Evolutionary conservation across 2,888 invertebrate species (phyloP).

Genomic region (Teleogryllus oceanicus): DNA sequence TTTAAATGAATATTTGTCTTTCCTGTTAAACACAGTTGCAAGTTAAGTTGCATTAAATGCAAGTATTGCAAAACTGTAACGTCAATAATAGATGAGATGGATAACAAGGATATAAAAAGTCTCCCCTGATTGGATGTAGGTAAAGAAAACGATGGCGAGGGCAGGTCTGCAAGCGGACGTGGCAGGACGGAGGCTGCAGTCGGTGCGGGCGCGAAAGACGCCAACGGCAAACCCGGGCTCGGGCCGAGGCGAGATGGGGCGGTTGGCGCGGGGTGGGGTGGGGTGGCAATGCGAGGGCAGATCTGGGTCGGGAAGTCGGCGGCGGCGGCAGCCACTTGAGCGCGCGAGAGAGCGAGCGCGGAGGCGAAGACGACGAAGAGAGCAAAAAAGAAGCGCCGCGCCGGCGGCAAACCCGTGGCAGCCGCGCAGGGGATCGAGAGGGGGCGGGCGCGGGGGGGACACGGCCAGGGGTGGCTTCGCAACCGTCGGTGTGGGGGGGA

Average conservation of each 20-base stretch:
- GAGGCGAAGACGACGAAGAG: not conserved
- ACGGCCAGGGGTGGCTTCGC: not conserved
- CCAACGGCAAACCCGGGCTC: too few species aligned
- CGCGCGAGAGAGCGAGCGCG: not conserved
- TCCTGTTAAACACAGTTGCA: too few species aligned
- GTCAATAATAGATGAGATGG: too few species aligned
- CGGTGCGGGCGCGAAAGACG: too few species aligned
- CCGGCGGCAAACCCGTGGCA: not conserved
- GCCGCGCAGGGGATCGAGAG: not conserved
- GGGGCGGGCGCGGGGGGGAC: not conserved
- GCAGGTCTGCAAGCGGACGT: not conserved
- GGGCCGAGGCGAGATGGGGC: too few species aligned
- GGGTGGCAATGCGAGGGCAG: not conserved
- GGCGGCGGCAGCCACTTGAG: not conserved
- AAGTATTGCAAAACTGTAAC: too few species aligned
- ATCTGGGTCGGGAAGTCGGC: conserved; percentile 7
- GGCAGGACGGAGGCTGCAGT: not conserved
- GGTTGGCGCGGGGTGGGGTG: too few species aligned
- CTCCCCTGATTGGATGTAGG: not conserved
- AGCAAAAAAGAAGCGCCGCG: not conserved
- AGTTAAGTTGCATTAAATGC: too few species aligned
- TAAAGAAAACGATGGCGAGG: not conserved
- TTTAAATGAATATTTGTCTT: too few species aligned
- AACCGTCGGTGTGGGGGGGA: not conserved
- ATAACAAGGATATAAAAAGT: too few species aligned